phyloP scores from a whole-genome alignment of 1,140 invertebrate species.

The Solen grandis region DNA sequence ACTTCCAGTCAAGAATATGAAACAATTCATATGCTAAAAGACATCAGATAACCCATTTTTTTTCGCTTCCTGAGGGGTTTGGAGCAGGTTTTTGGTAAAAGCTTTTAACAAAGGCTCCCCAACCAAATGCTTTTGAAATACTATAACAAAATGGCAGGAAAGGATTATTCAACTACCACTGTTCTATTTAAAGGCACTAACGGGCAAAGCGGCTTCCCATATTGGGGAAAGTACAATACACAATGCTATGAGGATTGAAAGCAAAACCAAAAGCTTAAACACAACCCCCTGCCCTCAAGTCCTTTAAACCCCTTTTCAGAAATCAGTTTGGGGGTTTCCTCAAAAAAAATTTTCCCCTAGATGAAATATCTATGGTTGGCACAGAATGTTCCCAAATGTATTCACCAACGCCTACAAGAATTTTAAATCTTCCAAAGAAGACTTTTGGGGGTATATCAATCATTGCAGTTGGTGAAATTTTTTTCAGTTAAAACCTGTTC shows the following conservation, averaged over 20 bases:
- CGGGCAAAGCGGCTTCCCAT: constrained; percentile 62
- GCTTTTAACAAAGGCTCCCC: constrained; percentile 27
- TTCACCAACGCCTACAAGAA: constrained; percentile 56
- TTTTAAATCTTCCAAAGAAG: constrained; percentile 35
- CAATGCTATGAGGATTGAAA: constrained; percentile 44
- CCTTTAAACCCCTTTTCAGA: constrained; percentile 54
- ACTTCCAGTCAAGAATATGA: too few species aligned
- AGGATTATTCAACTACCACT: constrained; percentile 24
- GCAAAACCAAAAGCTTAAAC: constrained; percentile 43
- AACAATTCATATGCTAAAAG: constrained; percentile 20
- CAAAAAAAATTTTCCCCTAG: constrained; percentile 60
- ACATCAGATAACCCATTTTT: constrained; percentile 16
- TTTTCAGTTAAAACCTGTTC: constrained; percentile 61
- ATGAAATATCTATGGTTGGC: constrained; percentile 64
- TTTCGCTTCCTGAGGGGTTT: constrained; percentile 52
- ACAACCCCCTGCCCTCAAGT: constrained; percentile 32
- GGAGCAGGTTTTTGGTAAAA: constrained; percentile 62
- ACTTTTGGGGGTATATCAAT: constrained; percentile 60
- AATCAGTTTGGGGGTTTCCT: constrained; percentile 29
- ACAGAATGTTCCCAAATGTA: constrained; percentile 58
- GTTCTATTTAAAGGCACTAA: constrained; percentile 53
- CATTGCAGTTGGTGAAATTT: constrained; percentile 62
- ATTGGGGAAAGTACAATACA: constrained; percentile 55
- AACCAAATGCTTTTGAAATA: constrained; percentile 49
- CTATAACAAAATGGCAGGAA: constrained; percentile 31